Percentiles rank a stretch among this genome's conserved stretches.
Conservation (phyloP, 2,113 vertebrate species). For the Ceyx margarethae region DNA sequence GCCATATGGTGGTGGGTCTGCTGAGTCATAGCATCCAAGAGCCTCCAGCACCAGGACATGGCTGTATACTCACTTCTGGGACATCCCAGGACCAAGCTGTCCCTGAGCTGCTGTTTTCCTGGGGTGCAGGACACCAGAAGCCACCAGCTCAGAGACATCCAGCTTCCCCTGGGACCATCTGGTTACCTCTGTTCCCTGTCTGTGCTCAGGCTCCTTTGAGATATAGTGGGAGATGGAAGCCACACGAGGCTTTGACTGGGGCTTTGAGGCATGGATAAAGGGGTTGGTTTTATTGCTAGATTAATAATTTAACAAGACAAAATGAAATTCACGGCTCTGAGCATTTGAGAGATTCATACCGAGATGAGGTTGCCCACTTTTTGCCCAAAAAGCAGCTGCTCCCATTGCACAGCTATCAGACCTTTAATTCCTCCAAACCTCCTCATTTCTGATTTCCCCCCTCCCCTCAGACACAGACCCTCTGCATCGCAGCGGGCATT, state of each 20-base stretch:
- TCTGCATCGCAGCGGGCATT: rapidly evolving
- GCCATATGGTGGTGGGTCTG: not conserved
- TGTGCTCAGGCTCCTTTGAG: not conserved
- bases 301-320: constrained; percentile 58
- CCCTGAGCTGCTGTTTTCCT: not conserved
- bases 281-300: constrained; percentile 11
- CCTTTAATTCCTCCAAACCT: not conserved
- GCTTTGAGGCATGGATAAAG: not conserved
- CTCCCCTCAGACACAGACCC: no score
- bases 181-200: not conserved
- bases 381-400: not conserved
- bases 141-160: not conserved
- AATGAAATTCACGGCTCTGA: constrained; percentile 5
- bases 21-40: not conserved
- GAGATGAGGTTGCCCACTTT: not conserved
- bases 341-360: not conserved
- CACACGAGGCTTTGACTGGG: not conserved
- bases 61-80: not conserved
- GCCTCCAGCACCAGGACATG: rapidly evolving
- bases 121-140: not conserved
- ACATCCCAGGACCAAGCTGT: not conserved
- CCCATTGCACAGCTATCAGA: not conserved
- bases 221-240: not conserved
- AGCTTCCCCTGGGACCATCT: not conserved
- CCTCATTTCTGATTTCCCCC: not conserved